Conservation (phyloP, 2,797 vertebrate genomes). For the Poecilia gillii region DNA sequence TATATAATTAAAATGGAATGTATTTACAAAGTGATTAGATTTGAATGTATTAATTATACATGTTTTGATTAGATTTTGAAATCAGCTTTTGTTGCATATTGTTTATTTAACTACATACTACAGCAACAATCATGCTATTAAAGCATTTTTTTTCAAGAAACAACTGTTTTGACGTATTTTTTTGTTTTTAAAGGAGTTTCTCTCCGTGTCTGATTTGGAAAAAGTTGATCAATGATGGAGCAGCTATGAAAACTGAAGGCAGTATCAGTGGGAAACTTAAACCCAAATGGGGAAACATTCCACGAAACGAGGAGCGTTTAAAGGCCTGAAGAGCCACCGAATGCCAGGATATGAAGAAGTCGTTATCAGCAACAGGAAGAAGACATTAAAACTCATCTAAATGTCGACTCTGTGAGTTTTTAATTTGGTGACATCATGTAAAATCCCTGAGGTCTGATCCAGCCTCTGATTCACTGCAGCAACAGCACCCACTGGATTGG, state of each 20-base stretch:
- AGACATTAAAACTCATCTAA: not conserved
- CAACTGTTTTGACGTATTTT: not conserved
- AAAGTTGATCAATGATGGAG: not conserved
- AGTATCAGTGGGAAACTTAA: not conserved
- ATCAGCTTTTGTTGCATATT: not conserved
- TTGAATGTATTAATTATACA: not conserved
- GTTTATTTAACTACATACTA: not conserved
- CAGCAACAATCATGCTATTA: not conserved
- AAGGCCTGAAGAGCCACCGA: not conserved
- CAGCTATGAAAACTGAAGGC: not conserved
- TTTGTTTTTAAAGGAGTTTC: not conserved
- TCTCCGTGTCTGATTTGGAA: not conserved
- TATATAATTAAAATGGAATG: not conserved
- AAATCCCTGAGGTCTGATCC: slow-evolving; percentile 8
- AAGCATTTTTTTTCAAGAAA: not conserved
- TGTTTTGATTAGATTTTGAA: not conserved
- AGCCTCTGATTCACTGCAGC: slow-evolving; percentile 17
- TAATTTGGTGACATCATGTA: slow-evolving; percentile 3
- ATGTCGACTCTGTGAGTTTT: slow-evolving; percentile 1
- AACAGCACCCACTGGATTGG: slow-evolving; percentile 27
- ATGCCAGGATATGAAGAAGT: slow-evolving; percentile 1
- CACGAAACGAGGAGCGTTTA: not conserved
- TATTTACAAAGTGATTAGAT: not conserved
- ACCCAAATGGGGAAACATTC: not conserved
- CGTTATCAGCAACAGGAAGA: slow-evolving; percentile 8